Base-by-base conservation (phyloP, 30 jellyfish, hydroid and myxozoan species). In the Pelagia noctiluca region DNA sequence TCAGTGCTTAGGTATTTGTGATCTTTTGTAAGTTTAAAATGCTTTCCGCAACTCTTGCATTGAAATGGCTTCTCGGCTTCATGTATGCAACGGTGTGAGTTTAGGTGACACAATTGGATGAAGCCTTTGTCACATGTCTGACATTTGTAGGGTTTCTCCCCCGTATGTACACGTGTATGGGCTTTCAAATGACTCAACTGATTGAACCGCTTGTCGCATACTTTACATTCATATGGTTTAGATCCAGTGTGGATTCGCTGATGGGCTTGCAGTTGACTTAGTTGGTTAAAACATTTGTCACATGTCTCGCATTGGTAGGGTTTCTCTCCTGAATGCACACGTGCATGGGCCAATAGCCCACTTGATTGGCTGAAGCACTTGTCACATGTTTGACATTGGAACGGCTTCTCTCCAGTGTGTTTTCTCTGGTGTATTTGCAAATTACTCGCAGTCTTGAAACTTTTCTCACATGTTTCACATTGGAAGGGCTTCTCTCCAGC, bases 1-100 rank as follows among this genome's bases (percentile, higher is more conserved):
- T n/a, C n/a, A n/a, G n/a, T n/a, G n/a, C n/a, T n/a, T n/a, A n/a
- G n/a, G n/a, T n/a, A n/a, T n/a, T n/a, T n/a, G n/a, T n/a, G n/a
- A n/a, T n/a, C n/a, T n/a, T n/a, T n/a, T n/a, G n/a, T n/a, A n/a
- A n/a, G n/a, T n/a, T n/a, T n/a, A n/a, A n/a, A n/a, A n/a, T n/a
- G n/a, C 64, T 79, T 79, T 21, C 74, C 82, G 34, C 89, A 79
- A n/a, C 63, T 12, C 33, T 63, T 72, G 64, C 89, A 79, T 0
- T 77, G 54, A 32, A 62, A 63, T 30, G 89, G 89, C 82, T 46
- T 79, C 23, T 79, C 79, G 28, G 75, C 89, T 33, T 22, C 42
- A 33, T 79, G 89, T 0, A 79, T 63, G 60, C 53, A 29, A 53
- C 34, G 61, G 49, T 79, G 89, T 22, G 61, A 50, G 1, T 61